Percentiles rank a stretch among this genome's conserved stretches.
Evolutionary conservation across 2,888 invertebrate genomes (phyloP).

Genomic region (Leptarthrus brevirostris): DNA sequence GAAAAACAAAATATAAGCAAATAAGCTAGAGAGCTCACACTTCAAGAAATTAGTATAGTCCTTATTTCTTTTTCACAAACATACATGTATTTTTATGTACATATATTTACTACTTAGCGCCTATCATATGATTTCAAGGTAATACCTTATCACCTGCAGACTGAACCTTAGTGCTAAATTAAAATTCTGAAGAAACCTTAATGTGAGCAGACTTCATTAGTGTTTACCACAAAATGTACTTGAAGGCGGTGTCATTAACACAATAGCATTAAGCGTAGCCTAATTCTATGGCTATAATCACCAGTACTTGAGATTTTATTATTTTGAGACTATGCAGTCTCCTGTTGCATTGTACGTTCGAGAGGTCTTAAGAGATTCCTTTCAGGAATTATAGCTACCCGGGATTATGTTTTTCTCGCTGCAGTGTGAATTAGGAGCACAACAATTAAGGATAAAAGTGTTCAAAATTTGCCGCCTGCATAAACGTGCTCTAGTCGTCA

Average conservation of each 20-base stretch:
- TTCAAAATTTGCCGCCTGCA: constrained; percentile 17
- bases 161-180: not conserved
- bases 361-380: constrained; percentile 36
- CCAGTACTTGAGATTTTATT: constrained; percentile 42
- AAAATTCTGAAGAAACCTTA: constrained; percentile 12
- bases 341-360: constrained; percentile 33
- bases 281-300: constrained; percentile 20
- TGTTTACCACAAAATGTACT: not conserved
- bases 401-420: constrained; percentile 36
- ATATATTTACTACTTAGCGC: constrained; percentile 1
- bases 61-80: too few species aligned
- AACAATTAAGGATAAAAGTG: constrained; percentile 42
- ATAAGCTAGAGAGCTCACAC: too few species aligned
- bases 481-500: not conserved
- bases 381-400: constrained; percentile 36
- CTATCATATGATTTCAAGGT: not conserved
- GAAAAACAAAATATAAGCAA: too few species aligned
- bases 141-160: constrained; percentile 7
- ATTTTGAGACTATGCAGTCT: not conserved
- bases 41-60: too few species aligned
- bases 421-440: constrained; percentile 40
- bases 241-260: constrained; percentile 32
- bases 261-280: constrained; percentile 33
- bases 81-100: too few species aligned
- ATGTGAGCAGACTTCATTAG: constrained; percentile 32